These are phyloP conservation scores for Odontocolon sp. DNA, from an alignment of 2,888 invertebrate species.

Conservation along the genomic window DNA sequence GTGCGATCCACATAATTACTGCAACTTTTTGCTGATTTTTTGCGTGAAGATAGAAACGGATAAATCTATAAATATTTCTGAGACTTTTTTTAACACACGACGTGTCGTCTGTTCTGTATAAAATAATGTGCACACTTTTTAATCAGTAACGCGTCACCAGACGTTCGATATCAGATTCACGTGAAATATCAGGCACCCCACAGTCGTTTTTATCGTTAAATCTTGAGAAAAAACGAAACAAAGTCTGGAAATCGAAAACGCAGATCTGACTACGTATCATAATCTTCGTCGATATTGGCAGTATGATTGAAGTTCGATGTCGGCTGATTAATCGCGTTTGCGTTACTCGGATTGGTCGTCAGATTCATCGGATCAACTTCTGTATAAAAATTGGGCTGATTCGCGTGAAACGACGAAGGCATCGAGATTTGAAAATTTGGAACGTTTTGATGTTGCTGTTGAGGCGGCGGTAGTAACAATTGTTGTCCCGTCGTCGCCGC, in stretches of 20 bases:
- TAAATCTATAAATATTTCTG: too few relatives aligned
- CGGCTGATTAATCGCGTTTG: conserved; percentile 67
- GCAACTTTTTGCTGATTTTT: too few relatives aligned
- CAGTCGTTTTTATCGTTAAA: neutral
- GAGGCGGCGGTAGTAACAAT: neutral
- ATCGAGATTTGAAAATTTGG: conserved; percentile 77
- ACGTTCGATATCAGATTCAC: conserved; percentile 13
- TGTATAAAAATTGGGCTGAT: conserved; percentile 79
- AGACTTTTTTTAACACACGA: too few relatives aligned
- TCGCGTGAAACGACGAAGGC: conserved; percentile 75
- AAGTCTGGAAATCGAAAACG: conserved; percentile 6
- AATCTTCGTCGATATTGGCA: conserved; percentile 78
- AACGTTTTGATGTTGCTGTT: conserved; percentile 41
- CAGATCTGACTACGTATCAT: conserved; percentile 75
- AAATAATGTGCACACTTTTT: conserved; percentile 37
- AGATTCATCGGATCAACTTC: conserved; percentile 76
- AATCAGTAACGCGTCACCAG: too few relatives aligned
- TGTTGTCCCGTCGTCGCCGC: neutral
- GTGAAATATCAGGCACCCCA: conserved; percentile 2
- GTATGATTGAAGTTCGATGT: conserved; percentile 75
- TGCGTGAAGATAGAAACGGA: too few relatives aligned
- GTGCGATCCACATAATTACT: too few relatives aligned
- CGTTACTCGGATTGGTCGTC: conserved; percentile 65
- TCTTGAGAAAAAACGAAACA: conserved; percentile 22
- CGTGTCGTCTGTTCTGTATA: too few relatives aligned